A percentile compares a stretch with the other conserved stretches of the same genome.
These are phyloP conservation scores for Melipona quadrifasciata DNA, from an alignment of 1,140 invertebrate species.

Conservation along the genomic window DNA sequence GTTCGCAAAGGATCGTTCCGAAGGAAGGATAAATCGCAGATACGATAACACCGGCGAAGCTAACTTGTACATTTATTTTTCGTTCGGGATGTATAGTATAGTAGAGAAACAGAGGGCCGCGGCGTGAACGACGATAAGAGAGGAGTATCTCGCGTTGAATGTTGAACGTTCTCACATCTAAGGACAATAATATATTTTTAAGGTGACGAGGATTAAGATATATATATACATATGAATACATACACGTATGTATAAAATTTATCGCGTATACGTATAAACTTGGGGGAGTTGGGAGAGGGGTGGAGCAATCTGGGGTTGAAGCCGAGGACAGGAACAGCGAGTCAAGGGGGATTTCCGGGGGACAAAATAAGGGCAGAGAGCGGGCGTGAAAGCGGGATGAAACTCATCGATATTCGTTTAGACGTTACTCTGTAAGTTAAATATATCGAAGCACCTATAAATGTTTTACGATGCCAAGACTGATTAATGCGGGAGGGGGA, in stretches of 20 bases:
- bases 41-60: constrained; percentile 16
- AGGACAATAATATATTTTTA: constrained; percentile 83
- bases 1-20: constrained; percentile 2
- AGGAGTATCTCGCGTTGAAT: constrained; percentile 67
- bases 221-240: constrained; percentile 60
- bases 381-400: not conserved
- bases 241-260: constrained; percentile 66
- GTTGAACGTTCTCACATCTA: constrained; percentile 78
- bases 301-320: not conserved
- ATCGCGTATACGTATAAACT: constrained; percentile 68
- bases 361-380: not conserved
- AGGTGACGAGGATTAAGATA: constrained; percentile 67
- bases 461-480: constrained; percentile 79
- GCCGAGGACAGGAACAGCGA: not conserved
- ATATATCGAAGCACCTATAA: constrained; percentile 72
- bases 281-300: not conserved
- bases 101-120: not conserved
- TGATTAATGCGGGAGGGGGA: constrained; percentile 69
- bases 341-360: not conserved
- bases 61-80: constrained; percentile 42
- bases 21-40: not conserved
- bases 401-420: constrained; percentile 53
- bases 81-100: constrained; percentile 8
- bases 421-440: constrained; percentile 61
- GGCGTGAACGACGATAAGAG: constrained; percentile 28